Conservation (phyloP, 2,888 invertebrate genomes). For the Ectemnius cavifrons region DNA sequence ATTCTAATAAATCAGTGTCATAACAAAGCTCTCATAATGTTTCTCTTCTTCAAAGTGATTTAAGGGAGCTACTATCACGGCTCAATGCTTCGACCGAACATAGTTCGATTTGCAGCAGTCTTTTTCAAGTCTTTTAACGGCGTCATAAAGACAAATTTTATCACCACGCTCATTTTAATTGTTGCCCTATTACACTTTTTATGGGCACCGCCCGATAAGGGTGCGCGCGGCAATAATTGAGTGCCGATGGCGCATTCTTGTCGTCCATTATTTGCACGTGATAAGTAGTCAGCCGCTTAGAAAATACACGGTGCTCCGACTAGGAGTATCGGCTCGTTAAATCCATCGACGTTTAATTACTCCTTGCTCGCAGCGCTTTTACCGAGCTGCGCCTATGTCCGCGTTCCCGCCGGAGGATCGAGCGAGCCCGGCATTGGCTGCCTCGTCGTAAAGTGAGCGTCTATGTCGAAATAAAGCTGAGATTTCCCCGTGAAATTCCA, state of each 20-base stretch:
- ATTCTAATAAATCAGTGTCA: too few relatives aligned
- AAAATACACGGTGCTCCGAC: background rate
- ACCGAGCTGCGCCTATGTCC: constrained; percentile 6
- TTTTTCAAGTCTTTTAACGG: constrained; percentile 20
- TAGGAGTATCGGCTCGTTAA: constrained; percentile 31
- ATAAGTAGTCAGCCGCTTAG: constrained; percentile 1
- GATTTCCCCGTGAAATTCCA: constrained; percentile 7
- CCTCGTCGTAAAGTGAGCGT: constrained; percentile 22
- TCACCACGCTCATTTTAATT: constrained; percentile 26
- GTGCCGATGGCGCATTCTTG: background rate
- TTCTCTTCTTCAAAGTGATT: too few relatives aligned
- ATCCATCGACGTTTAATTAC: constrained; percentile 34
- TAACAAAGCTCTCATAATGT: too few relatives aligned
- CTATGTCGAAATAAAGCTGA: background rate
- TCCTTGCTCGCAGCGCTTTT: constrained; percentile 17
- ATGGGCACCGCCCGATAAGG: constrained; percentile 15
- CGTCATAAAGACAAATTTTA: constrained; percentile 29
- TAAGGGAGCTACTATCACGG: too few relatives aligned
- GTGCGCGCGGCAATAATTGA: background rate
- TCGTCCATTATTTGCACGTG: constrained; percentile 16
- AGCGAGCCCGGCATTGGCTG: background rate
- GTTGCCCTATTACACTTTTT: constrained; percentile 19
- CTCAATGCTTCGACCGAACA: background rate
- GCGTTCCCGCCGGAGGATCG: background rate
- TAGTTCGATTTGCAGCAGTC: background rate